These are phyloP conservation scores for Eulemur rubriventer DNA, from an alignment of 2,797 vertebrate species.

Conservation along the genomic window DNA sequence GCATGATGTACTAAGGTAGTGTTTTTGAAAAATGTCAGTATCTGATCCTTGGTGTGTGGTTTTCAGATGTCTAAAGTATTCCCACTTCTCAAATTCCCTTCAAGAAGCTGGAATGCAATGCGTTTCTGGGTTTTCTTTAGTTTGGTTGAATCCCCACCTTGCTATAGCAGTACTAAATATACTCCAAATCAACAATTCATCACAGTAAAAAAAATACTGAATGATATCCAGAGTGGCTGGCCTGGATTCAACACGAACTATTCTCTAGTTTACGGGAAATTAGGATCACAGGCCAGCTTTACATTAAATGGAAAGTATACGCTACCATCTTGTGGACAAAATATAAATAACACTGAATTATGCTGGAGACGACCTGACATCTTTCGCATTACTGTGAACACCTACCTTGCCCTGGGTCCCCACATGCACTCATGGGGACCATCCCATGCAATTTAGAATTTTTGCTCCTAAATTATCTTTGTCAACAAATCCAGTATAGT, in stretches of 20 bases:
- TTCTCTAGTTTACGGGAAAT: slow-evolving; percentile 46
- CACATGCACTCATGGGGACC: background rate
- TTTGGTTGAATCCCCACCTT: slow-evolving; percentile 68
- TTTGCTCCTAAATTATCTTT: background rate
- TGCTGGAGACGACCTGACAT: accelerated
- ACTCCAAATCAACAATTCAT: slow-evolving; percentile 71
- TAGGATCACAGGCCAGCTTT: slow-evolving; percentile 18
- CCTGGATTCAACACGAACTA: slow-evolving; percentile 25
- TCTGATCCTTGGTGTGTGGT: slow-evolving; percentile 74
- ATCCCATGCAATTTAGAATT: background rate
- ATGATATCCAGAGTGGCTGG: slow-evolving; percentile 59
- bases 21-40: slow-evolving; percentile 74
- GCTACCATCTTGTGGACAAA: slow-evolving; percentile 86
- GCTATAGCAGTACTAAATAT: slow-evolving; percentile 41
- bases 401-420: background rate
- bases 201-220: slow-evolving; percentile 39
- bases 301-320: slow-evolving; percentile 75
- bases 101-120: slow-evolving; percentile 63
- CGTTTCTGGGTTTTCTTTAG: slow-evolving; percentile 65
- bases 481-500: background rate
- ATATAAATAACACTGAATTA: slow-evolving; percentile 61
- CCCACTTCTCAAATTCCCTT: slow-evolving; percentile 74
- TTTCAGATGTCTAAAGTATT: slow-evolving; percentile 71
- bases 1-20: slow-evolving; percentile 73
- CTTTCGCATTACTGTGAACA: background rate